Percentiles rank a stretch among this genome's conserved stretches.
Evolutionary conservation across 1,140 invertebrate genomes (phyloP).

Genomic region (Macrobrachium rosenbergii): DNA sequence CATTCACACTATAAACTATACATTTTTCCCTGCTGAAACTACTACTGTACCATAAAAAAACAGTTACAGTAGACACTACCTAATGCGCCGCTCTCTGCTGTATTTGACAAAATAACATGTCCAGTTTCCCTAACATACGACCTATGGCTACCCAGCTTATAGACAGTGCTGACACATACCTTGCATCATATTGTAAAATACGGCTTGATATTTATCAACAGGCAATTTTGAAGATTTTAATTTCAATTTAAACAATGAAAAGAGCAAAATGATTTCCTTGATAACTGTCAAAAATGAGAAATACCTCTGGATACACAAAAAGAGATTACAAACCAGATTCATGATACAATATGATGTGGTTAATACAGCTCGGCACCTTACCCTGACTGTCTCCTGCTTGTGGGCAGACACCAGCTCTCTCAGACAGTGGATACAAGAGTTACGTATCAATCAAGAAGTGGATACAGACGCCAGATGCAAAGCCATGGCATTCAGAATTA

Average conservation of each 20-base stretch:
- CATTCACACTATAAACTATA: constrained; percentile 32
- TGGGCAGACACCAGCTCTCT: constrained; percentile 41
- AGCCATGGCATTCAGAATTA: constrained; percentile 43
- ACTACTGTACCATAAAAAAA: constrained; percentile 26
- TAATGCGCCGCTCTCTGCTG: background rate
- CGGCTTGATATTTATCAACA: constrained; percentile 17
- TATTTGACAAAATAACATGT: constrained; percentile 12
- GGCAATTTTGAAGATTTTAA: background rate
- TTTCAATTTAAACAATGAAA: background rate
- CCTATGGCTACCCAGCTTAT: constrained; percentile 32
- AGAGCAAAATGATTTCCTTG: too few relatives aligned
- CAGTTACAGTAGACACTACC: constrained; percentile 23
- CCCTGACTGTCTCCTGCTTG: constrained; percentile 53
- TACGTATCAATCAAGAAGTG: constrained; percentile 52
- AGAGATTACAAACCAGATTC: constrained; percentile 14
- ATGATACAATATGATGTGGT: constrained; percentile 28
- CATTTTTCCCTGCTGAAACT: constrained; percentile 35
- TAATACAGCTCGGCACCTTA: constrained; percentile 39
- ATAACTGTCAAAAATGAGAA: too few relatives aligned
- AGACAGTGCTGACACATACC: constrained; percentile 42
- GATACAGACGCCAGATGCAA: constrained; percentile 56
- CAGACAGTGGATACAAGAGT: constrained; percentile 48
- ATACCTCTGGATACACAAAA: too few relatives aligned
- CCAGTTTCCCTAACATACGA: constrained; percentile 10
- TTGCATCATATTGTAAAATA: constrained; percentile 19